Percentiles rank a stretch among this genome's conserved stretches.
Conservation (phyloP, 2,113 vertebrate species). For the Saguinus midas region DNA sequence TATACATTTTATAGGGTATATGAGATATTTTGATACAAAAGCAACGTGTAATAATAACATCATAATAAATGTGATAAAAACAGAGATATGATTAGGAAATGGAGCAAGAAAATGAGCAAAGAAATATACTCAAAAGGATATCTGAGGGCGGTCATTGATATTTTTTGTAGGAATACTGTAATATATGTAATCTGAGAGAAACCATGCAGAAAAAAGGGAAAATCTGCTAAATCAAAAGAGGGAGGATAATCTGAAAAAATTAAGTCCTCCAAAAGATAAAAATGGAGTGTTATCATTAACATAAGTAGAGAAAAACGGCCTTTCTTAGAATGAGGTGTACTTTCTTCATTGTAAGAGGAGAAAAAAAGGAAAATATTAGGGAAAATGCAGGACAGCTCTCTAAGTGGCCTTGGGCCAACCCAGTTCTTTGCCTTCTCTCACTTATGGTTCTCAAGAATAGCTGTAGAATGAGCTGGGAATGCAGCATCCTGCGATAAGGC, state of each 20-base stretch:
- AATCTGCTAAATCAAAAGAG: not conserved
- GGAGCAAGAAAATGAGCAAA: not conserved
- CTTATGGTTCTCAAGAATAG: not conserved
- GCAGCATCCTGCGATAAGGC: too few species aligned
- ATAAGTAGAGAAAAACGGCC: not conserved
- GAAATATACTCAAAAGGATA: not conserved
- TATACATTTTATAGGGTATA: too few species aligned
- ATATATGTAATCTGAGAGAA: not conserved
- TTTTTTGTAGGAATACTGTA: not conserved
- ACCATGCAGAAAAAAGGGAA: not conserved
- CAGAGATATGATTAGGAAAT: not conserved
- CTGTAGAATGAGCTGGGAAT: not conserved
- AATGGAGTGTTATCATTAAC: not conserved
- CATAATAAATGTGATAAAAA: not conserved
- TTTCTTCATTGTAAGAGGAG: not conserved
- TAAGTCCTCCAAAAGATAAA: not conserved
- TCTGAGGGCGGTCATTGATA: fast-evolving
- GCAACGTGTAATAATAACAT: too few species aligned
- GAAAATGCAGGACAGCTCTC: not conserved
- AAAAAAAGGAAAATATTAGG: not conserved
- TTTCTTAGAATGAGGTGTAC: not conserved
- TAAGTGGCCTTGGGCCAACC: fast-evolving
- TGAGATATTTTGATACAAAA: too few species aligned
- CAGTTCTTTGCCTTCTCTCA: not conserved
- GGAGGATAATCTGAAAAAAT: not conserved